These are phyloP conservation scores for Phymorhynchus buccinoides DNA, from an alignment of 1,140 invertebrate genomes.

Conservation along the genomic window DNA sequence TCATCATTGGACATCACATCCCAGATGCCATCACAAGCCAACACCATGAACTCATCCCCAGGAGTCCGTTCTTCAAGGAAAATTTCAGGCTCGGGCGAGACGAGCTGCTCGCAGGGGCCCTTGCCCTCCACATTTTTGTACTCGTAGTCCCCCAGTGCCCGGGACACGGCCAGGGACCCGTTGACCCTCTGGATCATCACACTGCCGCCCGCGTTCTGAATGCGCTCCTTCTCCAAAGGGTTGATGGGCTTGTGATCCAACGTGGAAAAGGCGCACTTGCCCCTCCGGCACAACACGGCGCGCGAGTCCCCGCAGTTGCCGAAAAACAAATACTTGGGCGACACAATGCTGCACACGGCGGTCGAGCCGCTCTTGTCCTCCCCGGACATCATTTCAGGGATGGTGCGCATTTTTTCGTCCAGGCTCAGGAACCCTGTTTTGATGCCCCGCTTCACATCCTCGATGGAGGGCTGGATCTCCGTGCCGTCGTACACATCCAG, in stretches of 20 bases:
- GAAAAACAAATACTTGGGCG: constrained; percentile 81
- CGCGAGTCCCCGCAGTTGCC: constrained; percentile 96
- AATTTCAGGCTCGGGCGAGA: constrained; percentile 94
- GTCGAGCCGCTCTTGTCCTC: constrained; percentile 97
- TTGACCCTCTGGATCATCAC: constrained; percentile 95
- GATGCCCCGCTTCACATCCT: constrained; percentile 86
- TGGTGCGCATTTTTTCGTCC: constrained; percentile 86
- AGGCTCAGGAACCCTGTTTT: constrained; percentile 90
- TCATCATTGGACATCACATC: constrained; percentile 97
- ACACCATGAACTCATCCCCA: constrained; percentile 89
- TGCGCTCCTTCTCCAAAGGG: constrained; percentile 92
- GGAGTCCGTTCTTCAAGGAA: constrained; percentile 85
- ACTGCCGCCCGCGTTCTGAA: constrained; percentile 95
- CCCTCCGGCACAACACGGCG: constrained; percentile 88
- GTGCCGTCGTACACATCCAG: constrained; percentile 70
- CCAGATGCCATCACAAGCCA: constrained; percentile 99
- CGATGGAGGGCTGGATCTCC: constrained; percentile 74
- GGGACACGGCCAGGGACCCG: constrained; percentile 85
- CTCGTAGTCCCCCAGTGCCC: constrained; percentile 99
- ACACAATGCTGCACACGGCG: constrained; percentile 95
- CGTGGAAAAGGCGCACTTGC: constrained; percentile 88
- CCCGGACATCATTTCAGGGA: constrained; percentile 89
- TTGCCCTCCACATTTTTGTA: constrained; percentile 92
- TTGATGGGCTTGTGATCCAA: constrained; percentile 96
- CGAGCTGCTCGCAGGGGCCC: constrained; percentile 84